Conservation (phyloP, 2,888 invertebrate genomes). For the Aleiodes alternator region DNA sequence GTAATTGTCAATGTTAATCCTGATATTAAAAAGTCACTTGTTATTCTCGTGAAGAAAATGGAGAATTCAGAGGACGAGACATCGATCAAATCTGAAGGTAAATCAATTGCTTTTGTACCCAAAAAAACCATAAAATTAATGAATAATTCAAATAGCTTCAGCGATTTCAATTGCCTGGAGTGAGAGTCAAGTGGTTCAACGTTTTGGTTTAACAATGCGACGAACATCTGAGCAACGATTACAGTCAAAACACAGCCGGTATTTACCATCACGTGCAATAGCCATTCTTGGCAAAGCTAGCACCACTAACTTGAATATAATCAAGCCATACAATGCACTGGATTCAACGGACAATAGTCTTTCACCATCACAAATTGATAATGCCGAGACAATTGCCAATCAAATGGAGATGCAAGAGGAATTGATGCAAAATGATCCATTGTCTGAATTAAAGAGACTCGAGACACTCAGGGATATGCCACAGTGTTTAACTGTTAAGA, state of each 20-base stretch:
- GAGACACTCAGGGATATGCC: constrained; percentile 83
- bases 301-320: background rate
- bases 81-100: constrained; percentile 13
- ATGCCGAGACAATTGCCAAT: constrained; percentile 80
- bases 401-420: constrained; percentile 81
- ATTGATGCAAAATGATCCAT: constrained; percentile 82
- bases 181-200: constrained; percentile 30
- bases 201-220: constrained; percentile 22
- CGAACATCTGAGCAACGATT: constrained; percentile 51
- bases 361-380: constrained; percentile 65
- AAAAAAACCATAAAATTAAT: background rate
- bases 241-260: constrained; percentile 54
- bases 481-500: constrained; percentile 83
- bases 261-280: constrained; percentile 56
- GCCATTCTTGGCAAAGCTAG: constrained; percentile 23
- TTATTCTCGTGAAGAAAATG: background rate
- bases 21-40: background rate
- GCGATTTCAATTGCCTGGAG: constrained; percentile 41
- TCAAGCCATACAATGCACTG: constrained; percentile 27
- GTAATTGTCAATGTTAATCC: background rate
- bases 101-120: background rate
- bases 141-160: constrained; percentile 12
- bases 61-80: constrained; percentile 4
- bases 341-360: no score
- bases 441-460: constrained; percentile 80